Evolutionary conservation across 2,888 invertebrate genomes (phyloP).

Genomic region (Mythimna lalbum): DNA sequence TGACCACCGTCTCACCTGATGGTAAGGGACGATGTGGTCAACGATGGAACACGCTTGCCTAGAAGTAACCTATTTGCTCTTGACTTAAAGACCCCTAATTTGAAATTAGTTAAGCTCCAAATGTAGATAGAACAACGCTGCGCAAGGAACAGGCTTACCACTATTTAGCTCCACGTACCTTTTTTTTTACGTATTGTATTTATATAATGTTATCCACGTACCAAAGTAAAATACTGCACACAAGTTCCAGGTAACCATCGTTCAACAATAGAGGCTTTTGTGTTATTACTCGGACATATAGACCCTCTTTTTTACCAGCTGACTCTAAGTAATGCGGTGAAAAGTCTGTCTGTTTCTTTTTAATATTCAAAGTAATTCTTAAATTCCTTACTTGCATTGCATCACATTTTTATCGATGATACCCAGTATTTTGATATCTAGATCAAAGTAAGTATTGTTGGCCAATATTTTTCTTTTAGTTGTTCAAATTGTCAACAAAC

Average conservation of each 20-base stretch:
- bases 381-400: neutral
- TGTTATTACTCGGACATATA: slow-evolving; percentile 11
- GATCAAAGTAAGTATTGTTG: too few relatives aligned
- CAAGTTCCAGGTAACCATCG: slow-evolving; percentile 35
- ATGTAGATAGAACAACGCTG: neutral
- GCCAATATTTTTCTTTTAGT: too few relatives aligned
- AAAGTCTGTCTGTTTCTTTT: neutral
- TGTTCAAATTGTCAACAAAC: too few relatives aligned
- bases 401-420: neutral
- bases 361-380: neutral
- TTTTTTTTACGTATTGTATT: neutral
- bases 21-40: too few relatives aligned
- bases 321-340: neutral
- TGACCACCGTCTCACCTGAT: too few relatives aligned
- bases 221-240: slow-evolving; percentile 12
- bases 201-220: slow-evolving; percentile 6
- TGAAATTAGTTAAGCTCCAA: neutral
- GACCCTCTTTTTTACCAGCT: slow-evolving; percentile 13
- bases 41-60: too few relatives aligned
- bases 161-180: neutral
- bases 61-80: too few relatives aligned
- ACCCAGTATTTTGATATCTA: too few relatives aligned
- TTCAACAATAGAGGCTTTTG: slow-evolving; percentile 34
- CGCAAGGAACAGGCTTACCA: neutral
- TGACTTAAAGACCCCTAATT: too few relatives aligned